These are phyloP conservation scores for Spongia lamella DNA, from an alignment of 37 sponge, comb jelly and placozoan species.

Conservation along the genomic window DNA sequence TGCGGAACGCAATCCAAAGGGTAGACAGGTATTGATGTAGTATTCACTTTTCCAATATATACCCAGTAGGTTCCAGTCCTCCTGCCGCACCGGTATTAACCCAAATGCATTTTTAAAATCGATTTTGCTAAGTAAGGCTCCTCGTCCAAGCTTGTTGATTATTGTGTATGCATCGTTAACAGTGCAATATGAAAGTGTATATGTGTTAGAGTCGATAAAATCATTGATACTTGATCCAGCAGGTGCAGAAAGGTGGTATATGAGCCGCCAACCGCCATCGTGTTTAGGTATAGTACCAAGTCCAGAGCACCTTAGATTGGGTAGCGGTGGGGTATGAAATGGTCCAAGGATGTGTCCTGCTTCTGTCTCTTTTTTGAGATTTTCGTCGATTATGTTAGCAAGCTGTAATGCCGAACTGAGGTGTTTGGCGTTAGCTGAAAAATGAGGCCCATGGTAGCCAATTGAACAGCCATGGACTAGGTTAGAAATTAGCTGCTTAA, in stretches of 20 bases:
- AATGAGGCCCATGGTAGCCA: constrained; percentile 29
- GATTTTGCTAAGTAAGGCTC: constrained; percentile 35
- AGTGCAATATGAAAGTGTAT: constrained; percentile 20
- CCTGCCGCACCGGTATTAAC: constrained; percentile 25
- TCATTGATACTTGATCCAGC: constrained; percentile 41
- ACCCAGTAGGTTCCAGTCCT: constrained; percentile 48
- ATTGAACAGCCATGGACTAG: constrained; percentile 7
- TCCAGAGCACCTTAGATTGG: constrained; percentile 23
- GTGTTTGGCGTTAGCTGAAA: too few species aligned
- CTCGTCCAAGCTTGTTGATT: neutral
- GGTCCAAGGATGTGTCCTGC: constrained; percentile 32
- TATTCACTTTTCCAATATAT: constrained; percentile 30
- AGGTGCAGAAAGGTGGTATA: constrained; percentile 48
- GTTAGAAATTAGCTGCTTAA: neutral
- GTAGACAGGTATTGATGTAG: constrained; percentile 36
- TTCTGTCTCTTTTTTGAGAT: constrained; percentile 12
- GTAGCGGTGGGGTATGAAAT: constrained; percentile 1
- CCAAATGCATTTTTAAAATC: constrained; percentile 47
- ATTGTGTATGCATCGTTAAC: constrained; percentile 23
- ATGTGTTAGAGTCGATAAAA: constrained; percentile 9
- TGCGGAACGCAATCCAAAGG: constrained; percentile 25
- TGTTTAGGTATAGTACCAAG: constrained; percentile 43
- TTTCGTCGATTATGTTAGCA: constrained; percentile 16
- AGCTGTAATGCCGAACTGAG: constrained; percentile 25
- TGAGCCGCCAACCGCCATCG: constrained; percentile 47